Percentiles rank a stretch among this genome's conserved stretches.
Conservation (phyloP, 2,888 invertebrate species). For the Molorchus minor region DNA sequence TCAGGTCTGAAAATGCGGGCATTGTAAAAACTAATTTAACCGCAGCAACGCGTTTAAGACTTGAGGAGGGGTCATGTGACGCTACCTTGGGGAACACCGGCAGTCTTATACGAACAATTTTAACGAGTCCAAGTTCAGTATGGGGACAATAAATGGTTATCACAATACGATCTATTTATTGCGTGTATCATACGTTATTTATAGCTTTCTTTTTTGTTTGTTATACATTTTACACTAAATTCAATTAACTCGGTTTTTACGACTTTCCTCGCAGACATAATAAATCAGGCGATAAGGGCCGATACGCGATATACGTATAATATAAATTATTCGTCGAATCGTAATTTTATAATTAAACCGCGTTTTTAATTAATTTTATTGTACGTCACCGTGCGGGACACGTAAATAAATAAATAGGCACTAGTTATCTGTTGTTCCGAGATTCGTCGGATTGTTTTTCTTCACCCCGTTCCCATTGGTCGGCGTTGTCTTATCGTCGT, state of each 20-base stretch:
- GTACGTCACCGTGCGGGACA: background rate
- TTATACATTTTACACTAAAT: constrained; percentile 5
- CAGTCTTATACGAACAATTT: too few relatives aligned
- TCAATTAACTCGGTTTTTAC: constrained; percentile 15
- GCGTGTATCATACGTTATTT: too few relatives aligned
- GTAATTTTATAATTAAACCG: constrained; percentile 24
- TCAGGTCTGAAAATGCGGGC: too few relatives aligned
- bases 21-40: too few relatives aligned
- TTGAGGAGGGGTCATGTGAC: too few relatives aligned
- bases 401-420: constrained; percentile 10
- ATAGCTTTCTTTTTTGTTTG: too few relatives aligned
- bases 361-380: constrained; percentile 24
- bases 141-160: too few relatives aligned
- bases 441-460: background rate
- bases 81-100: too few relatives aligned
- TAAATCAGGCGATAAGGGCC: constrained; percentile 8
- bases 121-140: too few relatives aligned
- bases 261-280: background rate
- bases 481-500: background rate
- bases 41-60: too few relatives aligned
- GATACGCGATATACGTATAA: too few relatives aligned
- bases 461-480: background rate
- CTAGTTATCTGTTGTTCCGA: constrained; percentile 2
- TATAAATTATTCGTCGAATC: background rate
- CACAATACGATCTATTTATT: too few relatives aligned